Evolutionary conservation across 2,113 vertebrate species (phyloP).

Genomic region (Vombatus ursinus): DNA sequence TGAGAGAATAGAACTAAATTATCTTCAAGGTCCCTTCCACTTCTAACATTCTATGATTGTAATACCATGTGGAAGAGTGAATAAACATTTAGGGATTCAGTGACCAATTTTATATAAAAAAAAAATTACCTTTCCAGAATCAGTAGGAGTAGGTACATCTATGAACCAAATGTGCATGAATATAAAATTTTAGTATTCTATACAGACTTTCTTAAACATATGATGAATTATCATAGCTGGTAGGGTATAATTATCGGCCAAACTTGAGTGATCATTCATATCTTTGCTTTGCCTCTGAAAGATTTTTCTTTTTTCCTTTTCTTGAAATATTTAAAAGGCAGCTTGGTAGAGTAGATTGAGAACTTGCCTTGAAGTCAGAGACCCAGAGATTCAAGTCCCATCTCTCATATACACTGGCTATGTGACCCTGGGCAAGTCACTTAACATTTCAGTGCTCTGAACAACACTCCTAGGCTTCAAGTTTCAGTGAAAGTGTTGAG

Average conservation of each 20-base stretch:
- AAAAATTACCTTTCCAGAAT: conserved; percentile 39
- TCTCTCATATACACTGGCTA: background rate
- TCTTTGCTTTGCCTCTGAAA: conserved; percentile 28
- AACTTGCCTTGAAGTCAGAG: background rate
- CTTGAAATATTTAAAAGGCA: background rate
- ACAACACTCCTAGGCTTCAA: background rate
- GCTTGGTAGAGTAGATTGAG: background rate
- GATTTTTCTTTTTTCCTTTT: background rate
- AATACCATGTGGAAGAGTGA: conserved; percentile 18
- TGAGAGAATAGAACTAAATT: background rate
- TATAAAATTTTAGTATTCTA: conserved; percentile 37
- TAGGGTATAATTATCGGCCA: conserved; percentile 25
- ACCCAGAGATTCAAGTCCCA: background rate
- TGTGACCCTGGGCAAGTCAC: background rate
- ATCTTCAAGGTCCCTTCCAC: background rate
- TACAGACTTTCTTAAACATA: conserved; percentile 35
- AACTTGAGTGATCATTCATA: background rate
- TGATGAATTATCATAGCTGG: conserved; percentile 17
- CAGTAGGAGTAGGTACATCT: conserved; percentile 50
- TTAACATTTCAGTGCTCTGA: background rate
- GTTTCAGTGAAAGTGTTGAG: background rate
- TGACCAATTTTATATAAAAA: conserved; percentile 43
- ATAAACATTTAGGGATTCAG: conserved; percentile 40
- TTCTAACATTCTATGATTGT: conserved; percentile 9
- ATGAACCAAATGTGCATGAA: background rate